Conservation (phyloP, 2,797 vertebrate species). For the Rhinatrema bivittatum region DNA sequence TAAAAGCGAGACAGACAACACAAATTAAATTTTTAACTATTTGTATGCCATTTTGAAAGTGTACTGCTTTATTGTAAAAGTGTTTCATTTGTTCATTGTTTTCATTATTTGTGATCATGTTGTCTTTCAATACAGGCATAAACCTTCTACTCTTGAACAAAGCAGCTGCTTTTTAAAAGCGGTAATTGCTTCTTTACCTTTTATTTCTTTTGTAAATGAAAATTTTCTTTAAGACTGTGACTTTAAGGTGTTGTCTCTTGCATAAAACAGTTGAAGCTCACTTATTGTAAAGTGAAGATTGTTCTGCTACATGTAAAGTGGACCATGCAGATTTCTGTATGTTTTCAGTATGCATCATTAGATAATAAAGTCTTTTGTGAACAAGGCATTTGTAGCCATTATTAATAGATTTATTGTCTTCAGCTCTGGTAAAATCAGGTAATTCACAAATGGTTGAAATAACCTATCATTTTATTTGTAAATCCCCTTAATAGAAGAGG, state of each 20-base stretch:
- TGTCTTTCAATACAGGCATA: slow-evolving; percentile 91
- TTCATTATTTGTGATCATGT: slow-evolving; percentile 84
- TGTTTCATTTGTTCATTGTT: slow-evolving; percentile 73
- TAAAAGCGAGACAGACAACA: slow-evolving; percentile 52
- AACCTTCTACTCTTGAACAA: slow-evolving; percentile 85
- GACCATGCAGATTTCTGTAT: slow-evolving; percentile 75
- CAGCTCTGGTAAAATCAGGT: slow-evolving; percentile 64
- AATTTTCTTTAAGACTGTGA: slow-evolving; percentile 72
- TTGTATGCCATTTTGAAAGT: slow-evolving; percentile 73
- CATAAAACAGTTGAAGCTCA: slow-evolving; percentile 72
- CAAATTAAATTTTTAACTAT: slow-evolving; percentile 59
- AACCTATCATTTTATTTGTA: slow-evolving; percentile 41
- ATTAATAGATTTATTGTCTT: slow-evolving; percentile 64
- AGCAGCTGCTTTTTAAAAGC: slow-evolving; percentile 91
- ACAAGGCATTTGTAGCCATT: slow-evolving; percentile 75
- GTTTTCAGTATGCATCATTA: slow-evolving; percentile 78
- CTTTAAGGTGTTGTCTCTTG: slow-evolving; percentile 73
- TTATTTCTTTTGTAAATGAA: slow-evolving; percentile 82
- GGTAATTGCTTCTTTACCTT: slow-evolving; percentile 93
- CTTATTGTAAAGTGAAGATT: slow-evolving; percentile 76
- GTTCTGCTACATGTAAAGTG: slow-evolving; percentile 75
- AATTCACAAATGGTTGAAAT: slow-evolving; percentile 46
- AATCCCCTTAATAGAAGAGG: slow-evolving; percentile 40
- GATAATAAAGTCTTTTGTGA: slow-evolving; percentile 83
- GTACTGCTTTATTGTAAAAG: slow-evolving; percentile 70